These are phyloP conservation scores for Dichetophora obliterata DNA, from an alignment of 2,888 invertebrate genomes.

Conservation along the genomic window DNA sequence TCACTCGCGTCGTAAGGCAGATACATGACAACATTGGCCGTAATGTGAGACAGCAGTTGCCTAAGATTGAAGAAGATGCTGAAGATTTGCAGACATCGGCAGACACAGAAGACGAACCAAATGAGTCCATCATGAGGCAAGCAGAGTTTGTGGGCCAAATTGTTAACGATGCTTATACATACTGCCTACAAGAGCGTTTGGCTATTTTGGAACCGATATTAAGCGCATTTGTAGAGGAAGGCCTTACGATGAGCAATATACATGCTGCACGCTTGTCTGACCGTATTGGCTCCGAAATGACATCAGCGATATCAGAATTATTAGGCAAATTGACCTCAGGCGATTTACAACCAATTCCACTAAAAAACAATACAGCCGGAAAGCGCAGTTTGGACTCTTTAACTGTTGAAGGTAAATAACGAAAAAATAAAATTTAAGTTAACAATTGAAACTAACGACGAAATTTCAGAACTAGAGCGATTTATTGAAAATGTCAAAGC, in stretches of 20 bases:
- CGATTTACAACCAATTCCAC: slow-evolving; percentile 72
- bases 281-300: slow-evolving; percentile 76
- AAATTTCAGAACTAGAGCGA: slow-evolving; percentile 72
- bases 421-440: neutral
- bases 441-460: neutral
- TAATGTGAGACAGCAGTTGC: slow-evolving; percentile 61
- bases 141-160: slow-evolving; percentile 73
- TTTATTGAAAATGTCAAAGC: slow-evolving; percentile 72
- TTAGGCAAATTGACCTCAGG: slow-evolving; percentile 77
- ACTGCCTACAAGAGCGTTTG: slow-evolving; percentile 68
- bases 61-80: slow-evolving; percentile 62
- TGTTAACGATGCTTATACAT: slow-evolving; percentile 71
- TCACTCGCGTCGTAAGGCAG: slow-evolving; percentile 74
- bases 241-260: slow-evolving; percentile 75
- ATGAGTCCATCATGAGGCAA: slow-evolving; percentile 44
- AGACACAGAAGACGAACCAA: slow-evolving; percentile 62
- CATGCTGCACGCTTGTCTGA: slow-evolving; percentile 77
- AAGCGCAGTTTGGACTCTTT: slow-evolving; percentile 58
- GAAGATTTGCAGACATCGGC: slow-evolving; percentile 44
- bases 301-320: slow-evolving; percentile 74
- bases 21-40: slow-evolving; percentile 66
- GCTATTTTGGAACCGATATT: slow-evolving; percentile 72
- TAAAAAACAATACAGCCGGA: slow-evolving; percentile 65
- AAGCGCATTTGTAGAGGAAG: slow-evolving; percentile 74
- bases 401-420: slow-evolving; percentile 65